Evolutionary conservation across 2,113 vertebrate species (phyloP), one percentile per base, ranked within the genome.

Genomic region (Psophia crepitans): DNA sequence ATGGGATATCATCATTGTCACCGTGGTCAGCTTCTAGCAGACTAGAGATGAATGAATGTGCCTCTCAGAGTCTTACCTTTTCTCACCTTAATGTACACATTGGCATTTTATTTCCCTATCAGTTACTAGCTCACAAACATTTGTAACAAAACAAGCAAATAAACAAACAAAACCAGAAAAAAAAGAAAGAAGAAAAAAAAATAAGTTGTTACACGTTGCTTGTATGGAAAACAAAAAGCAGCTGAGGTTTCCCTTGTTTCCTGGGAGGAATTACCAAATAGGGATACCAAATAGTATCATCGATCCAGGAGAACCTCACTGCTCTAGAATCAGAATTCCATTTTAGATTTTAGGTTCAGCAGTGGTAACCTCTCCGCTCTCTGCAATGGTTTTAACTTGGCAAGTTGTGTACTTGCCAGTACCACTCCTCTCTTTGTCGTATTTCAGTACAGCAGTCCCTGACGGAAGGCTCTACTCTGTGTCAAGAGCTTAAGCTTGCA

Each of bases 11-110:
- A 82, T 87, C 85, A 85, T 90, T 96, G 87, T 78, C 61, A 93
- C 83, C 1, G 0, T 83, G 93, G 91, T 89, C 87, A 90, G 82
- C 78, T 94, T 80, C 94, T 80, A 83, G 46, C 70, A 91, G 65
- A 58, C 46, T 43, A 39, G n/a, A 92, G 63, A 95, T 89, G 81
- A 96, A 96, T 90, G 79, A 94, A 68, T 66, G 63, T 69, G 48
- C 84, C 35, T 92, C 64, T 69, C 39, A 53, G 37, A 74, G 20
- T 33, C 77, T 76, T 89, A 96, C 86, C 86, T 97, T 89, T 77
- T 79, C 77, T 79, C 23, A n/a, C 68, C 88, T 93, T 89, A 51
- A 69, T 3, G 1, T 48, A 35, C 9, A n/a, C 21, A 53, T 12
- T 68, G 71, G 10, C 33, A 66, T 74, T 95, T 95, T 65, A 64